Evolutionary conservation across 2,797 vertebrate genomes (phyloP).

Genomic region (Coracias cyanogaster): DNA sequence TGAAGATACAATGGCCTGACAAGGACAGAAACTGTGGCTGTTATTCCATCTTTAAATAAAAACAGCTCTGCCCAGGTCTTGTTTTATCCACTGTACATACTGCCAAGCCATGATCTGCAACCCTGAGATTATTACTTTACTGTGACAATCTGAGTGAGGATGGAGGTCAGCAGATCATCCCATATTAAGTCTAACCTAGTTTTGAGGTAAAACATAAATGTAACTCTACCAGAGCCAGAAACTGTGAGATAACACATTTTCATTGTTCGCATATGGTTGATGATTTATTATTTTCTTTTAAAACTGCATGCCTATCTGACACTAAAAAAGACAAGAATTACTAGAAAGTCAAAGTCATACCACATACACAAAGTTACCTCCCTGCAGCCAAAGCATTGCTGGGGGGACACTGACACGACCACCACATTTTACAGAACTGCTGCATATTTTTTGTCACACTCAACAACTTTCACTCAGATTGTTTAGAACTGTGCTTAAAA

Average conservation of each 20-base stretch:
- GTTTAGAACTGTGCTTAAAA: not conserved
- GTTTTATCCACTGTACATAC: not conserved
- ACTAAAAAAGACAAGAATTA: not conserved
- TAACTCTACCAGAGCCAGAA: not conserved
- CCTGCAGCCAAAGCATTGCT: not conserved
- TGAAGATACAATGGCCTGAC: conserved; percentile 7
- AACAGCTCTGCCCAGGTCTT: not conserved
- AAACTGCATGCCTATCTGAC: not conserved
- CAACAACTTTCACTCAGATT: not conserved
- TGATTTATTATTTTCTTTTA: not conserved
- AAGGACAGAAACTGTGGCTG: conserved; percentile 14
- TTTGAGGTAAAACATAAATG: not conserved
- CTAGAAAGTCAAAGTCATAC: not conserved
- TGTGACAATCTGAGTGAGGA: not conserved
- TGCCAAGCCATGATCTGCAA: not conserved
- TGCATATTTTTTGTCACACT: not conserved
- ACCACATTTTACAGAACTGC: not conserved
- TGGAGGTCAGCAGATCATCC: not conserved
- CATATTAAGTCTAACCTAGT: not conserved
- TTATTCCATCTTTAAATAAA: not conserved
- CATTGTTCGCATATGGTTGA: not conserved
- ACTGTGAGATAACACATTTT: not conserved
- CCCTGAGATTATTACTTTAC: not conserved
- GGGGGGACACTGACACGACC: not conserved
- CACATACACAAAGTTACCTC: not conserved